Evolutionary conservation across 2,888 invertebrate species (phyloP), one percentile per base, ranked within the genome.

Genomic region (Euplagia quadripunctaria): DNA sequence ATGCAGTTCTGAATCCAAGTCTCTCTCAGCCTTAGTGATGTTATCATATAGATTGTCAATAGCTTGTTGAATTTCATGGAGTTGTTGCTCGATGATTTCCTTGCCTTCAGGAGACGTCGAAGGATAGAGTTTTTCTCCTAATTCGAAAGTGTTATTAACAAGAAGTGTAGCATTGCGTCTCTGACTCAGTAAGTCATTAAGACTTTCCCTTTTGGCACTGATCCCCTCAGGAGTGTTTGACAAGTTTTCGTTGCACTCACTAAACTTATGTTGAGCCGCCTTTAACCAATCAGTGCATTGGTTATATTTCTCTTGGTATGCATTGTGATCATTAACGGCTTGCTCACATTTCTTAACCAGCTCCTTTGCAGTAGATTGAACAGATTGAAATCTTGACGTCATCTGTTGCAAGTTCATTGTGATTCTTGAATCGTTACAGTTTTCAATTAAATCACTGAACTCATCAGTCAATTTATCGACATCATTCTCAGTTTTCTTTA

Each of bases 261-360:
- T 97, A 82, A 97, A 97, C 85, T 97, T 97, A 9, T 97, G 96
- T 90, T 98, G 97, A 1, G 98, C 97, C 64, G 97, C 96, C 73
- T 97, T 96, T 49, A 99, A 95, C 97, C 98, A 98, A 83, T 98
- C 97, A 0, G 97, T 96, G 85, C 98, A 98, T 87, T 98, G 97
- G 73, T 97, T 97, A 87, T 98, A 98, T 84, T 98, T 98, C 1
- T 98, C 98, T 86, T 97, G 97, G 88, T 98, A 99, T 0, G 96
- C 96, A 77, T 97, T 97, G 84, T 99, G 98, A 87, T 98, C 98
- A 71, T 96, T 96, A 0, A 98, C 97, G 9, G 98, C 97, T 94
- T 98, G 98, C 86, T 99, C 98, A 87, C 98, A 99, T 93, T 99
- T 99, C 91, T 98, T 98, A 1, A 98, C 97, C 51, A 99, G 97